Base-by-base conservation (phyloP, 35 echinoderm and acorn worm species). In the Lytechinus pictus region DNA sequence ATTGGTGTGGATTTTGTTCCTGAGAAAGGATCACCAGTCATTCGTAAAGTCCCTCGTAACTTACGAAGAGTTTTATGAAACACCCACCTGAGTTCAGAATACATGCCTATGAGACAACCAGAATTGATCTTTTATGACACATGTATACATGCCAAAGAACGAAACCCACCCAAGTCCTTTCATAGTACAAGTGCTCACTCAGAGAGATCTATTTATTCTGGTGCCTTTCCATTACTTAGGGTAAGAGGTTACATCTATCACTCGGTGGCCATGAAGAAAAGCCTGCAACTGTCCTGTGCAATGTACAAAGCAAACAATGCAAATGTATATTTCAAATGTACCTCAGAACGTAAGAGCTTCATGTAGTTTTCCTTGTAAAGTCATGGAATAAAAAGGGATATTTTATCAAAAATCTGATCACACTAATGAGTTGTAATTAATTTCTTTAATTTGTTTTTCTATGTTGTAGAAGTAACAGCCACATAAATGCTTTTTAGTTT, bases 81-180 rank as follows among this genome's bases (percentile, higher is more conserved):
- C 33, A 44, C 33, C 33, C 33, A 44, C 33, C 0, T 44, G 33
- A 44, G 33, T 0, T 44, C 33, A 44, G 33, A 44, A 44, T 44
- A 44, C 33, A 44, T 44, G 33, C 33, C 33, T 44, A 44, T 44
- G 33, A 44, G 1, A 44, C n/a, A 79, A 79, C 19, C 66, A 79
- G n/a, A n/a, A 79, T 79, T 79, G 66, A 79, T 79, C 66, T 79
- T 58, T 79, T 79, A 79, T 79, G 66, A 79, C 66, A 79, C 66
- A 79, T 79, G 21, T 79, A 79, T 3, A 79, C 21, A 24, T 79
- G 66, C 19, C 16, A 24, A 8, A 79, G 66, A 79, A 24, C 19
- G n/a, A 79, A n/a, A 16, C 1, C 19, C n/a, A 79, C n/a, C n/a
- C 66, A 2, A 24, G 66, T 79, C 66, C 19, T 79, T 79, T 79